Conservation (phyloP, 1,140 invertebrate species). For the Lasioglossum baleicum region DNA sequence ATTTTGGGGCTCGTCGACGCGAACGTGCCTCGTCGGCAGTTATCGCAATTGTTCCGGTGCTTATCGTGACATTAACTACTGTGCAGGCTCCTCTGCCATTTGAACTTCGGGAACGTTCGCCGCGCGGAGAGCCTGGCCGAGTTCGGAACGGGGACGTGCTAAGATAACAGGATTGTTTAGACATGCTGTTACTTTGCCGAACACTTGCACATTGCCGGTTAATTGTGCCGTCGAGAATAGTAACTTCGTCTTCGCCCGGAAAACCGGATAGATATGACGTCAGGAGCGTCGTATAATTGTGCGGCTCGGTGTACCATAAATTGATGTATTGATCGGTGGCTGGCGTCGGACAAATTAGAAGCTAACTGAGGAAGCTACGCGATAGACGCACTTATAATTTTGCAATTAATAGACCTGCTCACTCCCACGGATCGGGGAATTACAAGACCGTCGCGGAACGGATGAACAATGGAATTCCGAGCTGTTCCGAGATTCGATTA, state of each 20-base stretch:
- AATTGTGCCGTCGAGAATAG: slow-evolving; percentile 59
- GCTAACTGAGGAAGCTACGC: background rate
- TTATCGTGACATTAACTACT: slow-evolving; percentile 38
- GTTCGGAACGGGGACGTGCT: slow-evolving; percentile 46
- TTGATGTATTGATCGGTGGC: slow-evolving; percentile 22
- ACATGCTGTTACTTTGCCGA: slow-evolving; percentile 47
- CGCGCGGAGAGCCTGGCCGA: slow-evolving; percentile 49
- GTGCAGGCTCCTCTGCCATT: slow-evolving; percentile 10
- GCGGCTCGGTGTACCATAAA: background rate
- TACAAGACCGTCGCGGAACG: too few relatives aligned
- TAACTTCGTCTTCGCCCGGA: slow-evolving; percentile 52
- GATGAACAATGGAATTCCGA: too few relatives aligned
- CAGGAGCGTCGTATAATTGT: slow-evolving; percentile 25
- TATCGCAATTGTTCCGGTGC: slow-evolving; percentile 36
- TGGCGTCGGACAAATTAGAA: slow-evolving; percentile 32
- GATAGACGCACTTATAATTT: too few relatives aligned
- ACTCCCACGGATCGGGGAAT: too few relatives aligned
- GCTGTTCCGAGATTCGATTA: too few relatives aligned
- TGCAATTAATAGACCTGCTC: background rate
- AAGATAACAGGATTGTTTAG: slow-evolving; percentile 63
- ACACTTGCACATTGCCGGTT: slow-evolving; percentile 59
- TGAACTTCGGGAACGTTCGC: slow-evolving; percentile 39
- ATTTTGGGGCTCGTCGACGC: background rate
- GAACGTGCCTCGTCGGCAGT: background rate
- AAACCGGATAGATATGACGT: slow-evolving; percentile 51